phyloP scores from a whole-genome alignment of 2,113 vertebrate genomes.

The Periophthalmus modestus region DNA sequence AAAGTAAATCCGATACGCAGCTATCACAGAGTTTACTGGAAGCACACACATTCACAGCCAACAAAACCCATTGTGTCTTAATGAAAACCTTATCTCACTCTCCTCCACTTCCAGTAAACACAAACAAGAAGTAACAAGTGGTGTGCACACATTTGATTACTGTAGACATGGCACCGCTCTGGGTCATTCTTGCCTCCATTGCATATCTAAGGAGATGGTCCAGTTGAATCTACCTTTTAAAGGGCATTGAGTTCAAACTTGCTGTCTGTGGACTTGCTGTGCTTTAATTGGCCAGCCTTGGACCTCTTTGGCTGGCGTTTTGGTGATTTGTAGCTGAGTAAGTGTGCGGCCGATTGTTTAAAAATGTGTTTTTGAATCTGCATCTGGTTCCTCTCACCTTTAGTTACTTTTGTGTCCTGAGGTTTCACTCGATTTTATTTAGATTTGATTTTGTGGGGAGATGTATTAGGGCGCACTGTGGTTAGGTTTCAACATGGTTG shows the following conservation, averaged over 20 bases:
- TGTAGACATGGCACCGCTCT: neutral
- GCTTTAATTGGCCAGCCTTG: neutral
- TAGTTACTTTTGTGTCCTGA: neutral
- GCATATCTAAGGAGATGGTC: neutral
- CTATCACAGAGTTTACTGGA: neutral
- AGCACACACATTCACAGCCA: neutral
- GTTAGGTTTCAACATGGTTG: no score
- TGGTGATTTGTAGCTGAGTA: neutral
- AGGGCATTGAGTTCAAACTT: neutral
- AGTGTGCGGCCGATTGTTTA: neutral
- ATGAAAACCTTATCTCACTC: constrained; percentile 11
- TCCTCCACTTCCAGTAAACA: neutral
- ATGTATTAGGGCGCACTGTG: neutral
- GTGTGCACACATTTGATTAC: neutral
- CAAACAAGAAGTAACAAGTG: neutral
- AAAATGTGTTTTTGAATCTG: neutral
- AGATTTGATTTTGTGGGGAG: neutral
- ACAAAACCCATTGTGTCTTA: constrained; percentile 4
- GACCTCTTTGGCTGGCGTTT: neutral
- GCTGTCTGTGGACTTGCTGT: neutral
- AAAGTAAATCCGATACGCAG: neutral
- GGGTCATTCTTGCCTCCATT: neutral
- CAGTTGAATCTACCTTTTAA: neutral
- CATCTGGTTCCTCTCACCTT: neutral
- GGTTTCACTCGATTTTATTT: neutral